Evolutionary conservation across 64 coral and sea anemone species (phyloP).

Genomic region (Stichodactyla helianthus): DNA sequence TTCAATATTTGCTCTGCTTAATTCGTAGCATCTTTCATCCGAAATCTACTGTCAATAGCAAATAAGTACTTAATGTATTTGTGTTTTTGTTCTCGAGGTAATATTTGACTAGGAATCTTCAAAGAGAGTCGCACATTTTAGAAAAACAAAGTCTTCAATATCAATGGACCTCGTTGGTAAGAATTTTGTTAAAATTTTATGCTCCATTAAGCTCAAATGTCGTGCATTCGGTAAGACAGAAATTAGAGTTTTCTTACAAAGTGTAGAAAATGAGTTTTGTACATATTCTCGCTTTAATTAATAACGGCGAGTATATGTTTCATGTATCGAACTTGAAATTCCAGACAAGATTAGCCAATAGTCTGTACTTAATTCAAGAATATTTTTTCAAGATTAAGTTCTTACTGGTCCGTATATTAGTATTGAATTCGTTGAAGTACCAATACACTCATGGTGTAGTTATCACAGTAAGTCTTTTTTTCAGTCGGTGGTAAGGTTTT

Average conservation of each 20-base stretch:
- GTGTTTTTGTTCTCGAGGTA: not conserved
- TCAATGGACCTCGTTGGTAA: not conserved
- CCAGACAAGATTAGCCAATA: not conserved
- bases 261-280: not conserved
- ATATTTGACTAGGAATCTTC: not conserved
- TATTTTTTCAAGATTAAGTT: not conserved
- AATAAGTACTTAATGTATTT: constrained; percentile 9
- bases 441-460: no score
- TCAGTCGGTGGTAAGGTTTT: no score
- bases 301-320: not conserved
- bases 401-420: not conserved
- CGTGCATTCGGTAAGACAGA: no score
- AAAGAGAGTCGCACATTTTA: not conserved
- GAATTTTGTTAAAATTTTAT: not conserved
- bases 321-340: not conserved
- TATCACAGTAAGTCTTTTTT: no score
- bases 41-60: no score
- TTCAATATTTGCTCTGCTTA: not conserved
- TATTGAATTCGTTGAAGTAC: not conserved
- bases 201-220: no score
- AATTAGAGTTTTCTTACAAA: no score
- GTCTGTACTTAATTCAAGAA: not conserved
- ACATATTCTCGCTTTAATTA: not conserved
- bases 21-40: not conserved
- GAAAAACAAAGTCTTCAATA: not conserved